Conservation (phyloP, 2,797 vertebrate genomes). For the Malurus splendens region DNA sequence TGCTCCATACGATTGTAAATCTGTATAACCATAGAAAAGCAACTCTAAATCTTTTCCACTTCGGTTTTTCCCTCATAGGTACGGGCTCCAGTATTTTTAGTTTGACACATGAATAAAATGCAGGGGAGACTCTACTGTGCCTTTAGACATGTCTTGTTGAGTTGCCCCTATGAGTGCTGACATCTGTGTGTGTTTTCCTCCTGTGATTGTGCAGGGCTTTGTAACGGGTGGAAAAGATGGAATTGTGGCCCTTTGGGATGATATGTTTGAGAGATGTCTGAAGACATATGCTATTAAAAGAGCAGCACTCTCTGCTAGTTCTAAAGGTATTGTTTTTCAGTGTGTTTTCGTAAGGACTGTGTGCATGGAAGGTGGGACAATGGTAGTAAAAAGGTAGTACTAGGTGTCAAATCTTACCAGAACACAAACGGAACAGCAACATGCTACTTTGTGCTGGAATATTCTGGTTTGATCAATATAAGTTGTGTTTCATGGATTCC, state of each 20-base stretch:
- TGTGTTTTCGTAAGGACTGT: background rate
- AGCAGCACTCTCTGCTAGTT: constrained; percentile 83
- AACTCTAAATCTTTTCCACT: background rate
- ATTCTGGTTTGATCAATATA: background rate
- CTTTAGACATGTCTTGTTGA: background rate
- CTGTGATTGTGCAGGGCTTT: constrained; percentile 80
- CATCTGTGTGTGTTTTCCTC: background rate
- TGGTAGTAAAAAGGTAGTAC: background rate
- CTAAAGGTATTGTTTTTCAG: constrained; percentile 81
- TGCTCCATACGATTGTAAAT: background rate
- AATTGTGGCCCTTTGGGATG: constrained; percentile 94
- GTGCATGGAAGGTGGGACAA: background rate
- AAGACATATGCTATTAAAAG: constrained; percentile 97
- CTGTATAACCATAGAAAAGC: background rate
- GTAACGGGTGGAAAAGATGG: constrained; percentile 95
- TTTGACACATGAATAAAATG: background rate
- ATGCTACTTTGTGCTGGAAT: background rate
- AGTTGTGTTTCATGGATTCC: background rate
- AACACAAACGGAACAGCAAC: background rate
- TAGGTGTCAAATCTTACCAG: background rate
- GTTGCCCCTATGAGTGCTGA: background rate
- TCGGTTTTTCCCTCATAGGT: background rate
- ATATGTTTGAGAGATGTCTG: constrained; percentile 94
- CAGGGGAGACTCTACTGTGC: background rate
- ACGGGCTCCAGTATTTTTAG: background rate